A percentile compares a stretch with the other conserved stretches of the same genome.
These are phyloP conservation scores for Scytalopus superciliaris DNA, from an alignment of 2,113 vertebrate genomes.

Conservation along the genomic window DNA sequence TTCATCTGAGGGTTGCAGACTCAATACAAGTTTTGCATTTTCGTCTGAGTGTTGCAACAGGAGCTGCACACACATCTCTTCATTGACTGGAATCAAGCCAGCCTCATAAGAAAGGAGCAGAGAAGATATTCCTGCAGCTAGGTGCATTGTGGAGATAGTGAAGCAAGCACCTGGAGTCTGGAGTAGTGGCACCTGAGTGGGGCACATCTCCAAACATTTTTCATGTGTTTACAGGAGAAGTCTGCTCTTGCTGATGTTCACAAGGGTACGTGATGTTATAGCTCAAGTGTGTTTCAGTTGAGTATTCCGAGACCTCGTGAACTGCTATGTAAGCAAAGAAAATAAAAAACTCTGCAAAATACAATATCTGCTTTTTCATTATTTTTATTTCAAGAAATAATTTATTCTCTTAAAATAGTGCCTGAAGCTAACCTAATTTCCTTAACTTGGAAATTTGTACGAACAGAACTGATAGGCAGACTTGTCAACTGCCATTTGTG, in stretches of 20 bases:
- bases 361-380: neutral
- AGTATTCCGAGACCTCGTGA: neutral
- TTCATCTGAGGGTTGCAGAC: neutral
- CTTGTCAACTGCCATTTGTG: neutral
- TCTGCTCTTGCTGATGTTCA: neutral
- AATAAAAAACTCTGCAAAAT: neutral
- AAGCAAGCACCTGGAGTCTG: neutral
- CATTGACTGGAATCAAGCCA: neutral
- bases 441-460: neutral
- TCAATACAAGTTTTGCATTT: neutral
- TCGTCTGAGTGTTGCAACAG: neutral
- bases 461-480: neutral
- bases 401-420: neutral
- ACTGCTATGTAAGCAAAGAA: neutral
- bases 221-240: neutral
- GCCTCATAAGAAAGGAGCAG: neutral
- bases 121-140: neutral
- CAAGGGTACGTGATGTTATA: accelerated
- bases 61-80: neutral
- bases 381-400: neutral
- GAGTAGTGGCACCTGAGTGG: neutral
- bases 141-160: neutral
- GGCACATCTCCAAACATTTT: neutral
- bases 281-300: neutral
- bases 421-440: neutral